Percentiles rank a stretch among this genome's conserved stretches.
Conservation (phyloP, 1,140 invertebrate species). For the Neotoxoptera formosana region DNA sequence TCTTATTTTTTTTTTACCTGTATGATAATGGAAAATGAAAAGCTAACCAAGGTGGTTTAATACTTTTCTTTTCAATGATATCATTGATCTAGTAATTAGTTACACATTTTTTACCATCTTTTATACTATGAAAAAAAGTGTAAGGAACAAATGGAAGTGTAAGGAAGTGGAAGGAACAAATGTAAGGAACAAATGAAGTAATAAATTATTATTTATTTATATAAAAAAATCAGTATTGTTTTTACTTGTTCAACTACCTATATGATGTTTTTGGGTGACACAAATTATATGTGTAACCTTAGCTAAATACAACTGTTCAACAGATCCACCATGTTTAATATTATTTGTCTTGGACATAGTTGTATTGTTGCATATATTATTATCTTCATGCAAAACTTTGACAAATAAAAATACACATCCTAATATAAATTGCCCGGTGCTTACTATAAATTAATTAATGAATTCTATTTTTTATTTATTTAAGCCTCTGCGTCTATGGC, state of each 20-base stretch:
- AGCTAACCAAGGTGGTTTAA: constrained; percentile 89
- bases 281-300: constrained; percentile 91
- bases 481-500: too few relatives aligned
- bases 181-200: too few relatives aligned
- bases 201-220: neutral
- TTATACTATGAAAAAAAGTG: constrained; percentile 69
- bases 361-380: constrained; percentile 68
- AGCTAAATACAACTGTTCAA: constrained; percentile 82
- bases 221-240: neutral
- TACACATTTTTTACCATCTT: constrained; percentile 87
- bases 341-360: constrained; percentile 82
- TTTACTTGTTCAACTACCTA: constrained; percentile 81
- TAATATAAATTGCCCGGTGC: constrained; percentile 84
- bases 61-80: constrained; percentile 82
- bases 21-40: constrained; percentile 88
- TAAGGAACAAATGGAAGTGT: too few relatives aligned
- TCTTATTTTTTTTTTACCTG: constrained; percentile 63
- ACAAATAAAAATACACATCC: constrained; percentile 94
- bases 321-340: constrained; percentile 85
- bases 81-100: constrained; percentile 95
- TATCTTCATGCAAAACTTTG: constrained; percentile 65
- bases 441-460: constrained; percentile 70
- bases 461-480: neutral
- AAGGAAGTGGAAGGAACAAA: too few relatives aligned
- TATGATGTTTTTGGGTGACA: constrained; percentile 84